Percentiles rank a stretch among this genome's conserved stretches.
These are phyloP conservation scores for Pogonomyrmex californicus DNA, from an alignment of 1,140 invertebrate genomes.

Conservation along the genomic window DNA sequence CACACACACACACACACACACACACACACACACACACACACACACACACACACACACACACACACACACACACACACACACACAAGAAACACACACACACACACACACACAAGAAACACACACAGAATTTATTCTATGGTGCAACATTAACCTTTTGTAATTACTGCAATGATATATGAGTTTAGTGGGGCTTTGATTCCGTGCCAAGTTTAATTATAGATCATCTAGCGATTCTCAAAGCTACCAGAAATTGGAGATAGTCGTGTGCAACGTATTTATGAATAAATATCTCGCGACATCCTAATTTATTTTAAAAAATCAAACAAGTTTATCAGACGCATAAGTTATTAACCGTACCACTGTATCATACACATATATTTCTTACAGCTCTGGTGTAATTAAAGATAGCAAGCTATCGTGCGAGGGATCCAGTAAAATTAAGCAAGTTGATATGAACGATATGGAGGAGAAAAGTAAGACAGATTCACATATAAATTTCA, in stretches of 20 bases:
- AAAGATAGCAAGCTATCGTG: conserved; percentile 29
- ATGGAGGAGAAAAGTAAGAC: conserved; percentile 35
- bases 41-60: too few species aligned
- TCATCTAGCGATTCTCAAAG: conserved; percentile 72
- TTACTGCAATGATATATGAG: conserved; percentile 64
- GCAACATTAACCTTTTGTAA: conserved; percentile 47
- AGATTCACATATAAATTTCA: conserved; percentile 30
- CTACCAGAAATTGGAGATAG: conserved; percentile 70
- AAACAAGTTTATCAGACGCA: neutral
- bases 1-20: neutral
- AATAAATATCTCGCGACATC: conserved; percentile 15
- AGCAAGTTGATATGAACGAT: conserved; percentile 1
- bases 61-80: neutral
- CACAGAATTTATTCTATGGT: neutral
- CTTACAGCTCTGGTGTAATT: conserved; percentile 27
- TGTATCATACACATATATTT: neutral
- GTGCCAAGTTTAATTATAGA: conserved; percentile 79
- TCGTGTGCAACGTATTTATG: conserved; percentile 55
- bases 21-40: neutral
- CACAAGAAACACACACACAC: too few species aligned
- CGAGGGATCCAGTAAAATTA: conserved; percentile 9
- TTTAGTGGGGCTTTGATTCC: conserved; percentile 70
- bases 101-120: neutral
- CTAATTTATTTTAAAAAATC: neutral
- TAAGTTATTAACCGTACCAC: conserved; percentile 5